These are phyloP conservation scores for Cyprinus carpio DNA, from an alignment of 2,113 vertebrate species.

Conservation along the genomic window DNA sequence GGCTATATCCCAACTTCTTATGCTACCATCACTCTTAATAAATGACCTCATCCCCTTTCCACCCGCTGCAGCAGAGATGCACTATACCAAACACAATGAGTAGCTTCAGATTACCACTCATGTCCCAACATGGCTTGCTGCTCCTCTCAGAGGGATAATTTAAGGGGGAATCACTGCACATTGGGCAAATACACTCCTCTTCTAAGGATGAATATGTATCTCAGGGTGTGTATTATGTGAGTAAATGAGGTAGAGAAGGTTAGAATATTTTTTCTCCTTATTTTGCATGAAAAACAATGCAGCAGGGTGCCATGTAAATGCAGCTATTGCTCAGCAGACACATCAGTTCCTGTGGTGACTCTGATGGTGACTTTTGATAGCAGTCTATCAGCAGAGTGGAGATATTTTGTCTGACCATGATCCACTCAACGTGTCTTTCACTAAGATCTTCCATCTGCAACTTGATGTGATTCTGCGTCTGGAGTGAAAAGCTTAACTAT, in stretches of 20 bases:
- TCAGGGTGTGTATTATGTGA: constrained; percentile 33
- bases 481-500: neutral
- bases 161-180: neutral
- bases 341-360: neutral
- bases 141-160: neutral
- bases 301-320: neutral
- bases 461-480: neutral
- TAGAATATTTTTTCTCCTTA: neutral
- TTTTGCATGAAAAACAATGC: constrained; percentile 14
- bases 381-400: neutral
- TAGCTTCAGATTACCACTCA: constrained; percentile 31
- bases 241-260: constrained; percentile 15
- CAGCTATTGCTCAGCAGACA: constrained; percentile 11
- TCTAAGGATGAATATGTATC: constrained; percentile 4
- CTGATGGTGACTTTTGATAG: neutral
- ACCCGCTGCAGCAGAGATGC: neutral
- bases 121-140: constrained; percentile 16
- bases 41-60: constrained; percentile 60
- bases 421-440: neutral
- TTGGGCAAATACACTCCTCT: constrained; percentile 12
- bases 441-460: neutral
- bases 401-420: constrained; percentile 3
- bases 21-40: constrained; percentile 77
- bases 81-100: constrained; percentile 20
- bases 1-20: constrained; percentile 91